phyloP scores from a whole-genome alignment of 2,888 invertebrate species.

The Dromius quadrimaculatus region DNA sequence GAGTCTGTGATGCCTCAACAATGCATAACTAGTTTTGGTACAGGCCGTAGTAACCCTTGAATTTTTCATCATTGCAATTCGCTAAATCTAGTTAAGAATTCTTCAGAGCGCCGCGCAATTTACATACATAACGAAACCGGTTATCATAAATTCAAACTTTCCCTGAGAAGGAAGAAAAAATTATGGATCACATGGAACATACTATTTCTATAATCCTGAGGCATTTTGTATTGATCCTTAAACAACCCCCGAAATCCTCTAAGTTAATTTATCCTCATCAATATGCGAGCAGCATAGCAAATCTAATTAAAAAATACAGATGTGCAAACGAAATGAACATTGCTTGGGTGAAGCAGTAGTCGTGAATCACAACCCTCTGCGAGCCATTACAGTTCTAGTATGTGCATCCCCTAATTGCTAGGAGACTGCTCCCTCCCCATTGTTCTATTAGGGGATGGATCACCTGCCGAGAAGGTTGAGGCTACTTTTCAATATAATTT shows the following conservation, averaged over 20 bases:
- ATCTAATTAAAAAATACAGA: slow-evolving; percentile 47
- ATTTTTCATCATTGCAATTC: slow-evolving; percentile 51
- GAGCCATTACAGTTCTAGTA: slow-evolving; percentile 24
- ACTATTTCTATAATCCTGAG: too few relatives aligned
- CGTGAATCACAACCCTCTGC: slow-evolving; percentile 37
- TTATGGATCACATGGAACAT: too few relatives aligned
- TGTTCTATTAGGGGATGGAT: slow-evolving; percentile 59
- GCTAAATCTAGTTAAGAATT: slow-evolving; percentile 52
- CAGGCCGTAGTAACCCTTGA: slow-evolving; percentile 13
- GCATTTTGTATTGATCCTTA: too few relatives aligned
- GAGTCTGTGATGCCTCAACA: too few relatives aligned
- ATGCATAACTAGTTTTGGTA: slow-evolving; percentile 50
- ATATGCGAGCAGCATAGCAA: not conserved
- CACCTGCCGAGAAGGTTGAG: slow-evolving; percentile 31
- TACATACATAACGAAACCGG: slow-evolving; percentile 52
- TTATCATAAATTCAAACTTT: slow-evolving; percentile 46
- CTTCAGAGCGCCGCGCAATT: slow-evolving; percentile 47
- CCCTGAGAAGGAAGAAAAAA: not conserved
- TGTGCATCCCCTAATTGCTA: slow-evolving; percentile 31
- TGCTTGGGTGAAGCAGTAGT: not conserved
- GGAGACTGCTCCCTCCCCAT: slow-evolving; percentile 58
- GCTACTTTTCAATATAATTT: not conserved
- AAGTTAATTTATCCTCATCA: slow-evolving; percentile 3
- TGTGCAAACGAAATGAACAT: slow-evolving; percentile 1
- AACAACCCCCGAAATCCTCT: not conserved